A percentile compares a stretch with the other conserved stretches of the same genome.
Evolutionary conservation across 2,797 vertebrate species (phyloP).

Genomic region (Sebastes itinus): DNA sequence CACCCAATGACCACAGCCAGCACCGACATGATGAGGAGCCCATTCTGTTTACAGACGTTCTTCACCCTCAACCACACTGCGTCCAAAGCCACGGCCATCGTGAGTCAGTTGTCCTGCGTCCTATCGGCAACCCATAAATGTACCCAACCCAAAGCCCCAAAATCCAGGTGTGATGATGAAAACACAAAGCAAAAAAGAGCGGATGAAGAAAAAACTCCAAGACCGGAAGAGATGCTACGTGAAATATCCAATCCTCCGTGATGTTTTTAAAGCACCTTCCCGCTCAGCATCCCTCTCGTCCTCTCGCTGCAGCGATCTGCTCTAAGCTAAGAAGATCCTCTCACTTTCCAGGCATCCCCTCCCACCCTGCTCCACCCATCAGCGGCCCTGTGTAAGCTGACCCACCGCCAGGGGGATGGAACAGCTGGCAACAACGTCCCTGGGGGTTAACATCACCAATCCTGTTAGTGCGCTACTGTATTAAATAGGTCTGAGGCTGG

Average conservation of each 20-base stretch:
- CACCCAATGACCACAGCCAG: conserved; percentile 94
- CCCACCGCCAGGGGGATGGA: conserved; percentile 58
- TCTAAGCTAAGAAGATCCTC: conserved; percentile 67
- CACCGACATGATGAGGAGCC: conserved; percentile 95
- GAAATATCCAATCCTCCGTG: conserved; percentile 32
- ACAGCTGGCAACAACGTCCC: conserved; percentile 72
- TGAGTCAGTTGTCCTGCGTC: conserved; percentile 61
- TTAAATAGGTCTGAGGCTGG: conserved; percentile 69
- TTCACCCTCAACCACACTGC: conserved; percentile 88
- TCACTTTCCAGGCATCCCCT: conserved; percentile 67
- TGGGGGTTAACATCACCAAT: conserved; percentile 66
- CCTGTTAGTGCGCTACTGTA: conserved; percentile 73
- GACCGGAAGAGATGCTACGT: not conserved
- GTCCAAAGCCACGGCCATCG: conserved; percentile 89
- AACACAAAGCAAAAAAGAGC: not conserved
- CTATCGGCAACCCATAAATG: conserved; percentile 83
- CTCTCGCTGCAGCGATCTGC: conserved; percentile 49
- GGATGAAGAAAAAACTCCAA: conserved; percentile 2
- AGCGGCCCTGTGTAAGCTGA: conserved; percentile 32
- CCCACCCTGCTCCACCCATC: conserved; percentile 68
- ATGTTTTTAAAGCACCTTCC: conserved; percentile 45
- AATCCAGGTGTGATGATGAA: conserved; percentile 44
- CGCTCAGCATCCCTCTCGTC: conserved; percentile 54
- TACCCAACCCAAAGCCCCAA: conserved; percentile 26
- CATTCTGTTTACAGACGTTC: conserved; percentile 93